Conservation (phyloP, 92 coral and sea anemone genomes). For the Plumapathes pennacea region DNA sequence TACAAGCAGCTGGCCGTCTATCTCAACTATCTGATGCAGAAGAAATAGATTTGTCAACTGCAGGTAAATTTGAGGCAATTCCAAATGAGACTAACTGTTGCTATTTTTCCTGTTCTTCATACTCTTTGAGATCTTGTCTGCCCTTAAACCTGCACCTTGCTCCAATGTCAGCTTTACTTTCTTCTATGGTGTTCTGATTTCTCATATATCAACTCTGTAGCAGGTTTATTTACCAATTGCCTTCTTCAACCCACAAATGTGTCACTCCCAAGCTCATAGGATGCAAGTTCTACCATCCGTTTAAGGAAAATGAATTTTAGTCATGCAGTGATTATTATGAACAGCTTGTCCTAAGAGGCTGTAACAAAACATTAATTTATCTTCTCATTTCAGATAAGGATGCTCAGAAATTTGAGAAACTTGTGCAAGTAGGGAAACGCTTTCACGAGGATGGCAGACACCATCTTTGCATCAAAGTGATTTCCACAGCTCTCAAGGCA, state of each 20-base stretch:
- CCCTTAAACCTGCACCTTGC: too few relatives aligned
- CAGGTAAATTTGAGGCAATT: constrained; percentile 40
- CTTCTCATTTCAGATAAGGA: constrained; percentile 29
- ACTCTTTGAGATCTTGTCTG: too few relatives aligned
- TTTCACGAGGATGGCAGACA: constrained; percentile 40
- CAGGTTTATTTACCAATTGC: too few relatives aligned
- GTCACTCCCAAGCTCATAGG: too few relatives aligned
- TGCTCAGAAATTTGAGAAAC: constrained; percentile 48
- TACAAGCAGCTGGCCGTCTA: constrained; percentile 58
- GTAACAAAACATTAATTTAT: not conserved
- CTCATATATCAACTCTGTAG: too few relatives aligned
- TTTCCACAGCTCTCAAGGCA: constrained; percentile 63
- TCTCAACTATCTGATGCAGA: constrained; percentile 61
- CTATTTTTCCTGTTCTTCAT: too few relatives aligned
- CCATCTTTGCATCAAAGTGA: constrained; percentile 51
- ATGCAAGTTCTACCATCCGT: not conserved
- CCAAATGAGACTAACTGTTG: too few relatives aligned
- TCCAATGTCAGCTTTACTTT: too few relatives aligned
- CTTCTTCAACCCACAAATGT: too few relatives aligned
- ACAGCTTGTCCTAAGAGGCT: too few relatives aligned
- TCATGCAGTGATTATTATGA: too few relatives aligned
- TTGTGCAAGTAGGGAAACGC: constrained; percentile 68
- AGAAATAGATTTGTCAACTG: constrained; percentile 36
- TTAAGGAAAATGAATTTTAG: not conserved
- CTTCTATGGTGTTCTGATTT: too few relatives aligned